phyloP scores from a whole-genome alignment of 2,888 invertebrate genomes.

The Amblyjoppa proteus region DNA sequence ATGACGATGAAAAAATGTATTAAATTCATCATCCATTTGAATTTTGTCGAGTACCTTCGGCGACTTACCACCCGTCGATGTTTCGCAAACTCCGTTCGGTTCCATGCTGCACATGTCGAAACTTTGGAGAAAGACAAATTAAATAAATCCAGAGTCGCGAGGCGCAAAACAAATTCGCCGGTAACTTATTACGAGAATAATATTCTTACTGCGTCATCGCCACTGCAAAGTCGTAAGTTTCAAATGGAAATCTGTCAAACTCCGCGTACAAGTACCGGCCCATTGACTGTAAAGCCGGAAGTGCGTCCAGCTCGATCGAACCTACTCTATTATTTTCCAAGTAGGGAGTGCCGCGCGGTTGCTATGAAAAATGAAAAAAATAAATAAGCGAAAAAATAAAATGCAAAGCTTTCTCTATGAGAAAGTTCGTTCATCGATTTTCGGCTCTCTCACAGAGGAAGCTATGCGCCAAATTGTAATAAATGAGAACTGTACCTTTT shows the following conservation, averaged over 20 bases:
- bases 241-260: slow-evolving; percentile 68
- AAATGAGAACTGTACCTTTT: too few species aligned
- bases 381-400: not conserved
- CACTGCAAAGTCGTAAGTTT: slow-evolving; percentile 75
- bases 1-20: not conserved
- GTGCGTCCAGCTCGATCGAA: slow-evolving; percentile 71
- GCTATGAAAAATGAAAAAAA: slow-evolving; percentile 30
- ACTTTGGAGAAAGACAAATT: slow-evolving; percentile 63
- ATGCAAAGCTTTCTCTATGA: too few species aligned
- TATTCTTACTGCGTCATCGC: slow-evolving; percentile 76
- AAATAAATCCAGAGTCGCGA: too few species aligned
- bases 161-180: too few species aligned
- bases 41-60: slow-evolving; percentile 3
- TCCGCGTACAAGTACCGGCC: slow-evolving; percentile 77
- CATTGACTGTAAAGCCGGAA: slow-evolving; percentile 73
- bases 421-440: too few species aligned
- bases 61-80: slow-evolving; percentile 74
- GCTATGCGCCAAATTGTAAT: too few species aligned
- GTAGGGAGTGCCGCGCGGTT: slow-evolving; percentile 72
- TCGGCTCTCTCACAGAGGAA: too few species aligned
- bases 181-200: not conserved
- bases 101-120: slow-evolving; percentile 74
- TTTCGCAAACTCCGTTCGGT: slow-evolving; percentile 68
- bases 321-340: slow-evolving; percentile 70
- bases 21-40: not conserved